These are phyloP conservation scores for Melieria picta DNA, from an alignment of 2,888 invertebrate species.

Conservation along the genomic window DNA sequence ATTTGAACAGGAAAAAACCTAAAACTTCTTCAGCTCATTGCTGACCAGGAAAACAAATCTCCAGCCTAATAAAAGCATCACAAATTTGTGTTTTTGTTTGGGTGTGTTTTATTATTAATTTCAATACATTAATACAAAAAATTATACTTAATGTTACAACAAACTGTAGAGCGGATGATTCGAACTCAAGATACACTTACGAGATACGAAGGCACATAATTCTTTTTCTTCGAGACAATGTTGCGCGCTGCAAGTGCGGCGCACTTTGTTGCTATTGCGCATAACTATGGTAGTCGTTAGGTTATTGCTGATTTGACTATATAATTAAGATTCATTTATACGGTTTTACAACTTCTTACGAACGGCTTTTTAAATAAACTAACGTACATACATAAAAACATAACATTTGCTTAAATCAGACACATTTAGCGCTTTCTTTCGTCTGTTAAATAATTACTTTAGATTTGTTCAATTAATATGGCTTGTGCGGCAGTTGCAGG, in stretches of 20 bases:
- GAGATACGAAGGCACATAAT: constrained; percentile 26
- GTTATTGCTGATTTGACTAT: background rate
- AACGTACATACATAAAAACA: constrained; percentile 35
- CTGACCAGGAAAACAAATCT: too few species aligned
- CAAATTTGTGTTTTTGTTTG: too few species aligned
- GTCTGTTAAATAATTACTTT: constrained; percentile 4
- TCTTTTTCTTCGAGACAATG: constrained; percentile 23
- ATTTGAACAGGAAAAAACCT: too few species aligned
- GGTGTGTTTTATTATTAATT: constrained; percentile 21
- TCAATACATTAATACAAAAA: constrained; percentile 39
- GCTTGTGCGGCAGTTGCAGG: constrained; percentile 27
- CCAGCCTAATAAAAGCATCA: too few species aligned
- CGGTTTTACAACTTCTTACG: constrained; percentile 15
- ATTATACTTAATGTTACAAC: constrained; percentile 37
- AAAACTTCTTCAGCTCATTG: too few species aligned
- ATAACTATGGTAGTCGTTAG: background rate
- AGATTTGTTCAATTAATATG: constrained; percentile 36
- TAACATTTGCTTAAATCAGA: constrained; percentile 37
- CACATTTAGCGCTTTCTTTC: constrained; percentile 15
- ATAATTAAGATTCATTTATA: background rate
- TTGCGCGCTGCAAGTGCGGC: background rate
- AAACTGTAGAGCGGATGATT: constrained; percentile 24
- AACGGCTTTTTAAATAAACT: constrained; percentile 37
- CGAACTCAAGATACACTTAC: constrained; percentile 5
- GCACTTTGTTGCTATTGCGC: background rate